Evolutionary conservation across 2,113 vertebrate species (phyloP), one percentile per base, ranked within the genome.

Genomic region (Vulpes lagopus): DNA sequence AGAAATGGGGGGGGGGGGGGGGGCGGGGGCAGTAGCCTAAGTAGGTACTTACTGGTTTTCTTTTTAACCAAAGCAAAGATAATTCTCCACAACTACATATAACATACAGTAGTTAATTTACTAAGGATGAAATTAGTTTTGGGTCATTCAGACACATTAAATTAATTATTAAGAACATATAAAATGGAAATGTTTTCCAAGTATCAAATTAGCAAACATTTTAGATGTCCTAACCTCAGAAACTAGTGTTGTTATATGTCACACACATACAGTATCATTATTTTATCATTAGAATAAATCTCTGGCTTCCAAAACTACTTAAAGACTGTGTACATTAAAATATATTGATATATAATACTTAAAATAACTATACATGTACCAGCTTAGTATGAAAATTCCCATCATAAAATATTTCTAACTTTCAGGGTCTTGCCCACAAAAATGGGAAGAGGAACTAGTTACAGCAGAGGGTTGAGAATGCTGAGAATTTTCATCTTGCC

Each of bases 61-160:
- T 82, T 89, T 94, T 94, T 69, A 82, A 79, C n/a, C 62, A 82
- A 91, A 93, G 74, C 35, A 80, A 96, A 96, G 43, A 85, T 11
- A 95, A 88, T 64, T 55, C 62, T 96, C 76, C 79, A 10, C 49
- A 62, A 89, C 22, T 84, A 67, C 11, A 80, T 4, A 2, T 65
- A 80, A 60, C 3, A 67, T 1, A 73, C 9, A 93, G 49, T 25
- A 94, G 49, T 25, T 81, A 65, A 81, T 25, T 38, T 76, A 92
- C 32, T 84, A 81, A 59, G 15, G 6, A 10, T 23, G 1, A 82
- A 83, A 91, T 65, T 30, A 64, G 17, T 2, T 78, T 97, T 65
- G 35, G 32, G 17, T 87, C 25, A 76, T 91, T 81, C 49, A 62
- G 59, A 95, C 35, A 71, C 3, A 78, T 25, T 85, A 73, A 91